These are phyloP conservation scores for Melanotaenia duboulayi DNA, from an alignment of 2,113 vertebrate species.

Conservation along the genomic window DNA sequence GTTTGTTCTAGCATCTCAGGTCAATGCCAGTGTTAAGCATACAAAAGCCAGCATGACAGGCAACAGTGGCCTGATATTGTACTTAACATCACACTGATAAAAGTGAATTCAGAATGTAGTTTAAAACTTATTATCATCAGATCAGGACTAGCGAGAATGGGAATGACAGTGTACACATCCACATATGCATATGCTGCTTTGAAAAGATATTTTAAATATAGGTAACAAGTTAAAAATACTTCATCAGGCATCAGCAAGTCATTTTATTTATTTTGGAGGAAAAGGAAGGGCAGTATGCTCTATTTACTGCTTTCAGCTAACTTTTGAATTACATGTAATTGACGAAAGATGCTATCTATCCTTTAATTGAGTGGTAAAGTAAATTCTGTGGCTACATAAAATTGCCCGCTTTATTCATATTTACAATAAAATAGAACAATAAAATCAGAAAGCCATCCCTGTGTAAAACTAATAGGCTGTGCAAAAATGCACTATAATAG, in stretches of 20 bases:
- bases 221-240: not conserved
- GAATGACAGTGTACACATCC: not conserved
- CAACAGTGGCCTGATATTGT: conserved; percentile 34
- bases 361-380: not conserved
- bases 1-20: conserved; percentile 76
- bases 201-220: not conserved
- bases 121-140: conserved; percentile 3
- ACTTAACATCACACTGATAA: conserved; percentile 38
- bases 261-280: conserved; percentile 9
- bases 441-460: too few species aligned
- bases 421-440: not conserved
- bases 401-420: not conserved
- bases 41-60: conserved; percentile 68
- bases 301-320: not conserved
- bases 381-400: not conserved
- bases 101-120: not conserved
- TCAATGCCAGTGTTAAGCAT: conserved; percentile 74
- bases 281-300: not conserved
- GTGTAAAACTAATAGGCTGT: not conserved
- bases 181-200: conserved; percentile 3
- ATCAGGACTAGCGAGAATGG: not conserved
- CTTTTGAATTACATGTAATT: not conserved
- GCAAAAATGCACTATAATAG: not conserved
- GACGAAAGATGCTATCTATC: not conserved
- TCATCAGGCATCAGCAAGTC: conserved; percentile 5